A percentile compares a stretch with the other conserved stretches of the same genome.
These are phyloP conservation scores for Silurus glanis DNA, from an alignment of 2,113 vertebrate species.

Conservation along the genomic window DNA sequence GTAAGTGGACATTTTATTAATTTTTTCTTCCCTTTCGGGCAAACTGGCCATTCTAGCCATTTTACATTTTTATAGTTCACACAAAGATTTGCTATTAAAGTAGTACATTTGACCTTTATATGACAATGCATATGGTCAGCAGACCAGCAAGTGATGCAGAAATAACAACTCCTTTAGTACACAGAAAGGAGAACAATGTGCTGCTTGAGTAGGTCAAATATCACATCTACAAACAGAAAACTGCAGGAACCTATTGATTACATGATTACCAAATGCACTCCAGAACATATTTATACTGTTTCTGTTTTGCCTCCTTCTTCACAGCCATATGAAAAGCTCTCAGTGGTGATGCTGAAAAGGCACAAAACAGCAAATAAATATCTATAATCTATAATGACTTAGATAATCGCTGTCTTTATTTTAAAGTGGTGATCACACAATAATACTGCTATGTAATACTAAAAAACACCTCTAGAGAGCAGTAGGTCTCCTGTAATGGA, in stretches of 20 bases:
- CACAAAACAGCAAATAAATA: neutral
- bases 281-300: neutral
- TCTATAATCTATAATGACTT: neutral
- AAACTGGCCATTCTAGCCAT: neutral
- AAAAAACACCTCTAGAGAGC: conserved; percentile 50
- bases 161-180: neutral
- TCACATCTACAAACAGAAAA: neutral
- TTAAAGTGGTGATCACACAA: neutral
- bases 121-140: neutral
- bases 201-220: neutral
- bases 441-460: neutral
- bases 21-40: neutral
- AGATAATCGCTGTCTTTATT: too few relatives aligned
- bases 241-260: neutral
- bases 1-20: neutral
- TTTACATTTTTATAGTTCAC: neutral
- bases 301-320: neutral
- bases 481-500: conserved; percentile 44
- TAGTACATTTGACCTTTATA: neutral
- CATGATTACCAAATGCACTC: neutral
- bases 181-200: neutral
- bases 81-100: neutral
- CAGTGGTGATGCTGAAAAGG: neutral
- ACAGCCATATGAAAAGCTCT: neutral
- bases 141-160: neutral